These are phyloP conservation scores for Zaprionus obscuricornis DNA, from an alignment of 2,888 invertebrate genomes.

Conservation along the genomic window DNA sequence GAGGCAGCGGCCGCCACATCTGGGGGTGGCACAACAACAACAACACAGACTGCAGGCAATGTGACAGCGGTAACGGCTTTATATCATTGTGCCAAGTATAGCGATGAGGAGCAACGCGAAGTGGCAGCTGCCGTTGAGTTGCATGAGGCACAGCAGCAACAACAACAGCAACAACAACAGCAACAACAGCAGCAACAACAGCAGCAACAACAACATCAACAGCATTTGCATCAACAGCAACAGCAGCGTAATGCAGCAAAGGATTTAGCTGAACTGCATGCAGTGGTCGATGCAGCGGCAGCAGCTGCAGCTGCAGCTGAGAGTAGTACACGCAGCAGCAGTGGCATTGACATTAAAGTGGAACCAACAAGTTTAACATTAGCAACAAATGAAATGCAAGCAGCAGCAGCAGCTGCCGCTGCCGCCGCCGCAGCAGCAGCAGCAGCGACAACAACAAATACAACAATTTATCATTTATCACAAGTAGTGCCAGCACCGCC, in stretches of 20 bases:
- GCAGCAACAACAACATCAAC: constrained; percentile 37
- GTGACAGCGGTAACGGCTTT: constrained; percentile 58
- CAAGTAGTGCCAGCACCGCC: constrained; percentile 67
- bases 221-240: constrained; percentile 45
- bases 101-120: constrained; percentile 71
- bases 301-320: constrained; percentile 35
- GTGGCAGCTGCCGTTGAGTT: constrained; percentile 50
- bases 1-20: constrained; percentile 56
- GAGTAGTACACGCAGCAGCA: constrained; percentile 42
- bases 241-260: constrained; percentile 72
- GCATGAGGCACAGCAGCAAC: constrained; percentile 48
- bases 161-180: constrained; percentile 42
- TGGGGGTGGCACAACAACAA: constrained; percentile 18
- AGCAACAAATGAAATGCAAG: constrained; percentile 58
- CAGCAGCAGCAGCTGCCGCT: constrained; percentile 34
- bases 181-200: constrained; percentile 59
- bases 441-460: constrained; percentile 36
- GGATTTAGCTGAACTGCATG: constrained; percentile 77
- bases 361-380: constrained; percentile 60
- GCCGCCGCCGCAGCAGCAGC: constrained; percentile 38
- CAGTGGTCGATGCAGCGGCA: constrained; percentile 48
- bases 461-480: constrained; percentile 76
- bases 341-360: constrained; percentile 75
- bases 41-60: constrained; percentile 31
- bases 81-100: constrained; percentile 69